These are phyloP conservation scores for Dascyllus trimaculatus DNA, from an alignment of 2,113 vertebrate genomes.

Conservation along the genomic window DNA sequence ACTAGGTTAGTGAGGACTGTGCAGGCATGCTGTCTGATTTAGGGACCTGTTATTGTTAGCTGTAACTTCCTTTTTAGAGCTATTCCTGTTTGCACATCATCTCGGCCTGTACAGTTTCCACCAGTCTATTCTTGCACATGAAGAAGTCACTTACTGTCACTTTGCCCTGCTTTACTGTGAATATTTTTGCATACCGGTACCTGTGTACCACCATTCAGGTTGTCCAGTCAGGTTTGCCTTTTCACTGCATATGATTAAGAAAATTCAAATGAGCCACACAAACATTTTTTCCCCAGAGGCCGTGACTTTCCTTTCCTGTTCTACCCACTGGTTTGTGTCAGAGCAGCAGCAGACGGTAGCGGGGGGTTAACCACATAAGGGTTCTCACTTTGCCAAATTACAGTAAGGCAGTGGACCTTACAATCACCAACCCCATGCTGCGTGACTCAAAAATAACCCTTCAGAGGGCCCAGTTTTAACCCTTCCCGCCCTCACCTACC, in stretches of 20 bases:
- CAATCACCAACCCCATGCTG: slow-evolving; percentile 37
- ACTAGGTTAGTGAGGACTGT: background rate
- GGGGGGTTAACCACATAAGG: slow-evolving; percentile 36
- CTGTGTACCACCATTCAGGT: background rate
- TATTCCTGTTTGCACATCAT: background rate
- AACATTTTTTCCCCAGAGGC: slow-evolving; percentile 1
- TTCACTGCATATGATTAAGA: background rate
- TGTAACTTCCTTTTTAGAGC: slow-evolving; percentile 6
- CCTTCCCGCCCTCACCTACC: slow-evolving; percentile 30
- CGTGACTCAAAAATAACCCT: slow-evolving; percentile 27
- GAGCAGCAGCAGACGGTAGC: slow-evolving; percentile 24
- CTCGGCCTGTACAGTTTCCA: background rate
- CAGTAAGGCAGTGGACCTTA: slow-evolving; percentile 20
- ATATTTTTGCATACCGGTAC: background rate
- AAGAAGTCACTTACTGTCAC: background rate
- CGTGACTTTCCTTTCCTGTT: background rate
- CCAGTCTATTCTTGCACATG: background rate
- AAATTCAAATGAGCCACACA: background rate
- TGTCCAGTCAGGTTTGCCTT: background rate
- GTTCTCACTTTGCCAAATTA: slow-evolving; percentile 46
- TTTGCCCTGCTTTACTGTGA: background rate
- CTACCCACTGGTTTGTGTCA: background rate
- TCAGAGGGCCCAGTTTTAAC: slow-evolving; percentile 26
- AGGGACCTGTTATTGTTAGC: background rate
- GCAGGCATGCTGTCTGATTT: background rate